A percentile compares a stretch with the other conserved stretches of the same genome.
phyloP scores from a whole-genome alignment of 2,113 vertebrate species.

The Taurulus bubalis region DNA sequence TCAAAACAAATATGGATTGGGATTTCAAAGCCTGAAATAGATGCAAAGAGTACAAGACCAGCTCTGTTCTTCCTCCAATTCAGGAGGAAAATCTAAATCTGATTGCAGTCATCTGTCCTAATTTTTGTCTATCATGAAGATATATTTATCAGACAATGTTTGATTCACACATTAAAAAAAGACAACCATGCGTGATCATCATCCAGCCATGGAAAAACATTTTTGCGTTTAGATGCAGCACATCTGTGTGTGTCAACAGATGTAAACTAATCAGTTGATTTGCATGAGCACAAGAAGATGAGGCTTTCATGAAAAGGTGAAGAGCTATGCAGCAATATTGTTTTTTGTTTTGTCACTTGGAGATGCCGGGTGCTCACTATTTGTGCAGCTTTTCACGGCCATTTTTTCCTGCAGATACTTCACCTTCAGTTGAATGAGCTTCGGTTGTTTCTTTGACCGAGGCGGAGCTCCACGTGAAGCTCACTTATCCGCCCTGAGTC shows the following conservation, averaged over 20 bases:
- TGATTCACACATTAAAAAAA: background rate
- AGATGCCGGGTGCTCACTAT: background rate
- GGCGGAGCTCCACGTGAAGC: background rate
- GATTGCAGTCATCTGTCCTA: background rate
- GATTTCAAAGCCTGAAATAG: constrained; percentile 1
- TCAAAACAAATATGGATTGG: background rate
- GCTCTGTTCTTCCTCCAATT: background rate
- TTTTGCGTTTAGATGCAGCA: background rate
- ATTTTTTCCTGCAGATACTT: background rate
- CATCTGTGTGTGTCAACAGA: background rate
- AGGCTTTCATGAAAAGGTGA: background rate
- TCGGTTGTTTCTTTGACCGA: background rate
- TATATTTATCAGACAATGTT: background rate
- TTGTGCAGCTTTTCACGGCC: background rate
- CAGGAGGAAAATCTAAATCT: background rate
- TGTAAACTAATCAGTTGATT: background rate
- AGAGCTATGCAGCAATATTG: constrained; percentile 4
- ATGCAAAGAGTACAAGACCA: background rate
- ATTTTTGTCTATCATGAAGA: background rate
- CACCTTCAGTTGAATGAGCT: background rate
- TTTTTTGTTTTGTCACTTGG: constrained; percentile 8
- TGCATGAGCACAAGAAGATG: background rate
- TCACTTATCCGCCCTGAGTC: background rate
- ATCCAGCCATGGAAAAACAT: background rate
- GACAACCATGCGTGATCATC: background rate